Evolutionary conservation across 2,113 vertebrate genomes (phyloP).

Genomic region (Centrocercus urophasianus): DNA sequence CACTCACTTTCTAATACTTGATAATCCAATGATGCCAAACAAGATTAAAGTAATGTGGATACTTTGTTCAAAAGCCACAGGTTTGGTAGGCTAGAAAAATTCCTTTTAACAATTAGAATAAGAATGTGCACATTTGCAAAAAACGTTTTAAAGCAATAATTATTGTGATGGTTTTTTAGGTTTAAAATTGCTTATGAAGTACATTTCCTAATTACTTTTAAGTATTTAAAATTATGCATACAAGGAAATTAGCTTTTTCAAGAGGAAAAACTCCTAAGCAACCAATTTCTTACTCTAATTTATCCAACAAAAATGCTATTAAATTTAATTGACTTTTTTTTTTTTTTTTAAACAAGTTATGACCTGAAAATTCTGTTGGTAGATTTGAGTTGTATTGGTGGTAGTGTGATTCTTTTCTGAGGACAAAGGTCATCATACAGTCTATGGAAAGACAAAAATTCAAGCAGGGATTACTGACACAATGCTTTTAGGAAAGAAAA

Average conservation of each 20-base stretch:
- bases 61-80: slow-evolving; percentile 41
- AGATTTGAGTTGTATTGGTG: not conserved
- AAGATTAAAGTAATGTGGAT: slow-evolving; percentile 14
- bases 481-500: not conserved
- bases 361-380: not conserved
- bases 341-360: not conserved
- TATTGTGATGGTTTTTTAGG: not conserved
- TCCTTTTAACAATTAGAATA: not conserved
- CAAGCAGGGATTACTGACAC: not conserved
- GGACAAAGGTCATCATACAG: not conserved
- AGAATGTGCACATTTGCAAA: not conserved
- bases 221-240: slow-evolving; percentile 27
- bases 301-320: not conserved
- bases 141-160: not conserved
- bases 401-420: not conserved
- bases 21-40: slow-evolving; percentile 28
- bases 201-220: slow-evolving; percentile 42
- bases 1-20: slow-evolving; percentile 12
- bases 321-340: not conserved
- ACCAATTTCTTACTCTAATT: not conserved
- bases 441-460: not conserved
- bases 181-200: slow-evolving; percentile 17
- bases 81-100: not conserved
- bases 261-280: not conserved
- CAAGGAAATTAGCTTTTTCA: slow-evolving; percentile 19